Percentiles rank a stretch among this genome's conserved stretches.
These are phyloP conservation scores for Urocynchramus pylzowi DNA, from an alignment of 2,113 vertebrate species.

Conservation along the genomic window DNA sequence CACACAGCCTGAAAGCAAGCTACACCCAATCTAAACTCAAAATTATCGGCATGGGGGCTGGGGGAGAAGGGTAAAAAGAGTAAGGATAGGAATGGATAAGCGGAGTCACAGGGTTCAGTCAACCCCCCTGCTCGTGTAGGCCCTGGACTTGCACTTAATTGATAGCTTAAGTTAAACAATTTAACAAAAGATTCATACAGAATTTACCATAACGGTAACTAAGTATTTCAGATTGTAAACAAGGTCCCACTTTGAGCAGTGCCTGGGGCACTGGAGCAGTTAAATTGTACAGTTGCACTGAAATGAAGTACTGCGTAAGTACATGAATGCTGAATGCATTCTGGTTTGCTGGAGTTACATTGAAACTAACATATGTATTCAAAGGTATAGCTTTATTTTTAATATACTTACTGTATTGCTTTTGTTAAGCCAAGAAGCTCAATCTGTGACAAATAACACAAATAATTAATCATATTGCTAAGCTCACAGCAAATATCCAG, in stretches of 20 bases:
- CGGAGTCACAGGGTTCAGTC: not conserved
- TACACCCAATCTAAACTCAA: not conserved
- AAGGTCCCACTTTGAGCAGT: not conserved
- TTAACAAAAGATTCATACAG: not conserved
- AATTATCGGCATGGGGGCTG: no score
- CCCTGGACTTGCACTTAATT: not conserved
- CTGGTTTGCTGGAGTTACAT: not conserved
- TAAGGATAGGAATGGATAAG: not conserved
- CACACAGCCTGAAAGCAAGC: not conserved
- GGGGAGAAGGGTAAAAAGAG: not conserved
- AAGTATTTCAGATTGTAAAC: not conserved
- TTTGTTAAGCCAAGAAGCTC: not conserved
- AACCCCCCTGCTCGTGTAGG: not conserved
- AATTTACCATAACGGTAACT: not conserved
- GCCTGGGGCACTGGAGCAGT: not conserved
- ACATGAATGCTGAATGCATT: not conserved
- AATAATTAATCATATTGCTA: not conserved
- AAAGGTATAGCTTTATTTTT: not conserved
- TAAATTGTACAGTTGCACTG: not conserved
- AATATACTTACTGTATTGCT: not conserved
- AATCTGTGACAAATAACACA: not conserved
- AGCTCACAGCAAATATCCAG: not conserved
- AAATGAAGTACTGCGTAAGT: fast-evolving
- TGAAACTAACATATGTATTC: not conserved
- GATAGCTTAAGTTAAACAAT: not conserved